Base-by-base conservation (phyloP, 53 echinoderm and acorn worm species). In the Holothuria scabra region DNA sequence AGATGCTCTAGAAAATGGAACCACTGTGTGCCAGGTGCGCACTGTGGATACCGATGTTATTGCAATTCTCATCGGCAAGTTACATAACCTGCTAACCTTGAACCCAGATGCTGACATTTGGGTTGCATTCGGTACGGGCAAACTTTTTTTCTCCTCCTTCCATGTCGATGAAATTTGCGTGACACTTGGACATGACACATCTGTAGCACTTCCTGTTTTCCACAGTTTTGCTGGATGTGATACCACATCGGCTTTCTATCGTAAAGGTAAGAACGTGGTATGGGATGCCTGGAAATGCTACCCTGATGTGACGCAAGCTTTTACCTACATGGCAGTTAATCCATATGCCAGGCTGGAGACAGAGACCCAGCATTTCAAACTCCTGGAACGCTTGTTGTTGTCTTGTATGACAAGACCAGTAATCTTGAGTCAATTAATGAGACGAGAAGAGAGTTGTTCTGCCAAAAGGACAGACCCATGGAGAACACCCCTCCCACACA, bases 11-110 rank as follows among this genome's bases (percentile, higher is more conserved):
- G 55, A 85, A 30, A 82, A 75, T 3, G 89, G 92, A 28, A 8
- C 67, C 38, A 89, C 65, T 26, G 74, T 66, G 11, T 62, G 81
- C 31, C 23, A 65, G 28, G 84, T 86, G 23, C 86, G 83, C 58
- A 92, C 86, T 52, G 88, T 85, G 37, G 91, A 91, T 74, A 91
- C 91, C 75, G 91, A 91, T 74, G 71, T 88, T 60, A 49, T 89
- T 64, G 78, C 75, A 21, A 88, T 91, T 60, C 82, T 89, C 30
- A 59, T 86, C 33, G 91, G 87, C 56, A 79, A 30, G 66, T 79
- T 86, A 60, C 86, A 66, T 7, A 1, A 66, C 18, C 80, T 82
- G 46, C 24, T 74, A 34, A 6, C 12, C 26, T 33, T 38, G 31
- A 59, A 76, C 26, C 49, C 83, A 35, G 46, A 56, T 44, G 68